Evolutionary conservation across 2,888 invertebrate genomes (phyloP), one percentile per base, ranked within the genome.

Genomic region (Allygus modestus): DNA sequence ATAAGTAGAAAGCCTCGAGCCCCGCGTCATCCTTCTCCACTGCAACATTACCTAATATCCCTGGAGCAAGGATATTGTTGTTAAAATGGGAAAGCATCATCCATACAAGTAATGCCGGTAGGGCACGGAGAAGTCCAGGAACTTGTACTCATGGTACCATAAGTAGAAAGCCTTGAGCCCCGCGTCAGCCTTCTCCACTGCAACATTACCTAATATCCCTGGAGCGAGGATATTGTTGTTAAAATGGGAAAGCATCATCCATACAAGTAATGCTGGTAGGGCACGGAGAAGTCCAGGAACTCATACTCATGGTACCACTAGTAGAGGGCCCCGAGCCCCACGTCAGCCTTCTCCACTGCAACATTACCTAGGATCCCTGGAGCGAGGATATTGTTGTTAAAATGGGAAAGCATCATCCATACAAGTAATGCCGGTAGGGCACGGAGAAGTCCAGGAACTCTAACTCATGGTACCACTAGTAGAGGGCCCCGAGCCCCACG

Each of bases 81-180:
- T 43, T 17, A 2, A 20, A 51, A 15, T 37, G n/a, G n/a, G n/a
- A n/a, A n/a, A n/a, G n/a, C n/a, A n/a, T n/a, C n/a, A n/a, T n/a
- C 94, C 81, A 95, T 89, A 87, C 94, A 94, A 0, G 94, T 94
- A n/a, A 95, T 91, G 43, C 93, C 94, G 41, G 94, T 93, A 90
- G 23, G 94, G 92, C 87, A 92, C 91, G 0, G 94, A 93, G 88
- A 94, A 92, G 88, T 95, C 95, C 88, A 95, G 88, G 86, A 91
- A 92, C 83, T 90, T 88, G 88, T 93, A 94, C 86, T 92, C 93
- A 84, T 92, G 92, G 88, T 92, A 93, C 94, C 94, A 94, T 11
- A 93, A 92, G 88, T 94, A 93, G 0, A 94, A 88, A 73, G 92
- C 92, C 85, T 91, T 92, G 91, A 87, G 92, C 41, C 93, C 94